phyloP scores from a whole-genome alignment of 2,797 vertebrate genomes.

The Enteromius argenteus region DNA sequence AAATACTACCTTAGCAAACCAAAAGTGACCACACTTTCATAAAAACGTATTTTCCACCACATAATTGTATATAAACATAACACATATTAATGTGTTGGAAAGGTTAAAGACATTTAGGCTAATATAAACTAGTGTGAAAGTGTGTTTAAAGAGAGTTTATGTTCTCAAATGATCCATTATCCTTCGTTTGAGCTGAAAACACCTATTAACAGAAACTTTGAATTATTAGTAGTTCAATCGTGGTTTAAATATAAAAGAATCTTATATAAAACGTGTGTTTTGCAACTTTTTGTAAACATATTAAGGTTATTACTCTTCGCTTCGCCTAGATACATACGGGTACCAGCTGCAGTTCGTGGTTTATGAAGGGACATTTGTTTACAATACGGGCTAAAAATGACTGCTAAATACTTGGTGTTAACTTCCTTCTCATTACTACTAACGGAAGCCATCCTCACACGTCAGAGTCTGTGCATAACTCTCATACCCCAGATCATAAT shows the following conservation, averaged over 20 bases:
- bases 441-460: not conserved
- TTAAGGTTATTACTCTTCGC: not conserved
- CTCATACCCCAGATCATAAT: too few species aligned
- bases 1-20: not conserved
- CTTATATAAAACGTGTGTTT: not conserved
- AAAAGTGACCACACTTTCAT: not conserved
- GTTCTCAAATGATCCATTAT: not conserved
- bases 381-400: not conserved
- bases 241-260: not conserved
- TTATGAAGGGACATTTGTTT: constrained; percentile 3
- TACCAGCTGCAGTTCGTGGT: constrained; percentile 7
- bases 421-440: not conserved
- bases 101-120: not conserved
- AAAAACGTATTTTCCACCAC: not conserved
- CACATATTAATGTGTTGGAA: not conserved
- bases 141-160: constrained; percentile 1
- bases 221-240: not conserved
- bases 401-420: not conserved
- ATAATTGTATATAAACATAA: not conserved
- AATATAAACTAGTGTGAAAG: not conserved
- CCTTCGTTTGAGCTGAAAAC: not conserved
- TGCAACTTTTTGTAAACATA: not conserved
- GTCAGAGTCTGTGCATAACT: not conserved
- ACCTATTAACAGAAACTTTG: not conserved
- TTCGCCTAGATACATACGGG: not conserved